Evolutionary conservation across 53 echinoderm and acorn worm species (phyloP).

Genomic region (Echinometra lucunter): DNA sequence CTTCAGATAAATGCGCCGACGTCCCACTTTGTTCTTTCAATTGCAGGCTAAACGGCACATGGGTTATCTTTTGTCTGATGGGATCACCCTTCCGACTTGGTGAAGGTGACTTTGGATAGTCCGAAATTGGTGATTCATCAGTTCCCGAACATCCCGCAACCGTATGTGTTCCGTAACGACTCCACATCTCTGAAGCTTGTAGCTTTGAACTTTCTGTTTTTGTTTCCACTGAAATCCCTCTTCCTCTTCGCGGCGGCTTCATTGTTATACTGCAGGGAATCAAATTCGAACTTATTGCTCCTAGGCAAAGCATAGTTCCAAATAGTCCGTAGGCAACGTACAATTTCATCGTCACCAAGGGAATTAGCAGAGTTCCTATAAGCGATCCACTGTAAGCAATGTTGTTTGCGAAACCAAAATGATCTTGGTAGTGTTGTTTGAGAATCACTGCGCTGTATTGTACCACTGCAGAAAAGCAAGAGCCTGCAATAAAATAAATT

Average conservation of each 20-base stretch:
- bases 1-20: no score
- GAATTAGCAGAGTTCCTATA: neutral
- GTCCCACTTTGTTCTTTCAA: no score
- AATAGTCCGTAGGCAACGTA: neutral
- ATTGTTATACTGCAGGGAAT: neutral
- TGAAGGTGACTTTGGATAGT: neutral
- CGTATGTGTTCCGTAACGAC: neutral
- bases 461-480: neutral
- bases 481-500: neutral
- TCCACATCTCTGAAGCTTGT: neutral
- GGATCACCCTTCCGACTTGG: no score
- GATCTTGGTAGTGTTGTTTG: neutral
- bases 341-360: neutral
- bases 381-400: neutral
- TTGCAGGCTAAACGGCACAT: no score
- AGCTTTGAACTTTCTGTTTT: neutral
- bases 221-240: neutral
- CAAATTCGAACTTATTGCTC: neutral
- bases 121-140: neutral
- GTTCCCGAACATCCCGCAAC: neutral
- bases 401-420: conserved; percentile 18
- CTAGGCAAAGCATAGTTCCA: neutral
- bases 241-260: neutral
- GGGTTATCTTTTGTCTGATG: no score
- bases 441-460: neutral